Evolutionary conservation across 2,797 vertebrate genomes (phyloP).

Genomic region (Syngnathus rostellatus): DNA sequence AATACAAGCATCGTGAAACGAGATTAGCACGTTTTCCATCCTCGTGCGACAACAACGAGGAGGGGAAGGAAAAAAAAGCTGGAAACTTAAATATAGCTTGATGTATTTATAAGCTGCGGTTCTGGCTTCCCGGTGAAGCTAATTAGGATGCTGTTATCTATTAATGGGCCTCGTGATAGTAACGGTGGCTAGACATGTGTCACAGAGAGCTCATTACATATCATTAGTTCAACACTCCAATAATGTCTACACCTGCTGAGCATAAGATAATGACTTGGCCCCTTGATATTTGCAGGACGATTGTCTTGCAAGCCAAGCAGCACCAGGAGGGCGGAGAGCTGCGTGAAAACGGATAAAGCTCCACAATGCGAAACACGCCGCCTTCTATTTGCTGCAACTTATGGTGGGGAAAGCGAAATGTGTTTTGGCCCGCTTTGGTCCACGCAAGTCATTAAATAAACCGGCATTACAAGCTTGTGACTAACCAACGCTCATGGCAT

Average conservation of each 20-base stretch:
- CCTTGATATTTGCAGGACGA: slow-evolving; percentile 68
- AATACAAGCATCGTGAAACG: slow-evolving; percentile 19
- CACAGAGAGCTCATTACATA: slow-evolving; percentile 73
- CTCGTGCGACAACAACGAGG: slow-evolving; percentile 14
- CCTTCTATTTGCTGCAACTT: background rate
- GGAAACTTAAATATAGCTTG: slow-evolving; percentile 47
- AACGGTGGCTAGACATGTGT: slow-evolving; percentile 66
- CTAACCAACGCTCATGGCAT: background rate
- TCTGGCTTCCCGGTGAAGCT: slow-evolving; percentile 60
- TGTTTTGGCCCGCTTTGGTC: background rate
- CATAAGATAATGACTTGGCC: slow-evolving; percentile 66
- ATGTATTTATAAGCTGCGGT: slow-evolving; percentile 50
- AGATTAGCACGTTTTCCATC: slow-evolving; percentile 19
- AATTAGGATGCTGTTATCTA: slow-evolving; percentile 63
- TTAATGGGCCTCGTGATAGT: slow-evolving; percentile 63
- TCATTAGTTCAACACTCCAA: slow-evolving; percentile 74
- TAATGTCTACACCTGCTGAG: slow-evolving; percentile 72
- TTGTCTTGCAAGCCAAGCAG: slow-evolving; percentile 56
- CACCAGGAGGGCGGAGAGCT: slow-evolving; percentile 47
- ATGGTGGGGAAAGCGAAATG: background rate
- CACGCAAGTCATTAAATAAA: slow-evolving; percentile 2
- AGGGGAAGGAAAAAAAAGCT: slow-evolving; percentile 19
- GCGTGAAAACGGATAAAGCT: slow-evolving; percentile 41
- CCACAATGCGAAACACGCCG: background rate
- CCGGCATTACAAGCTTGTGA: background rate